Conservation (phyloP, 2,797 vertebrate genomes). For the Xyrichtys novacula region DNA sequence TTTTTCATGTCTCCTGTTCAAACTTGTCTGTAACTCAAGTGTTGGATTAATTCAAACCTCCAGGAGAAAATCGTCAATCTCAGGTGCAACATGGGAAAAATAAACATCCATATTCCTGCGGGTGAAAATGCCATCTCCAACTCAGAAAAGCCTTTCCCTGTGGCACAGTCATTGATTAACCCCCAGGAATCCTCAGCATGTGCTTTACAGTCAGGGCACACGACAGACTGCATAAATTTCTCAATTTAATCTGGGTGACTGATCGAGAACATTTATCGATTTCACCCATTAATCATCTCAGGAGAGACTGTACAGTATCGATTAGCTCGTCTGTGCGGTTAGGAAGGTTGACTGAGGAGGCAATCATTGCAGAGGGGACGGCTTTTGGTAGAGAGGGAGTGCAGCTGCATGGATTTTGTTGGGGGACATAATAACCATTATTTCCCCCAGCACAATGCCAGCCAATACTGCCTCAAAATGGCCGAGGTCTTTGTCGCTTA, state of each 20-base stretch:
- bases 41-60: too few relatives aligned
- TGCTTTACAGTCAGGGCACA: neutral
- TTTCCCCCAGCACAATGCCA: slow-evolving; percentile 48
- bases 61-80: too few relatives aligned
- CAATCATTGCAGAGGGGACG: slow-evolving; percentile 41
- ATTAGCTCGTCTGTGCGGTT: slow-evolving; percentile 35
- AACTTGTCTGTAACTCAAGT: too few relatives aligned
- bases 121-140: slow-evolving; percentile 13
- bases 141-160: slow-evolving; percentile 28
- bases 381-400: slow-evolving; percentile 40
- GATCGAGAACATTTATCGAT: slow-evolving; percentile 57
- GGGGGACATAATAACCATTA: slow-evolving; percentile 68
- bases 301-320: slow-evolving; percentile 52
- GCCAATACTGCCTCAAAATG: slow-evolving; percentile 69
- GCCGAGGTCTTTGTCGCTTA: slow-evolving; percentile 49
- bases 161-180: slow-evolving; percentile 15
- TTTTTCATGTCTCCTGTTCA: too few relatives aligned
- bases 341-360: slow-evolving; percentile 45
- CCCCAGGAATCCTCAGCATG: slow-evolving; percentile 17
- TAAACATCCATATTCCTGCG: neutral
- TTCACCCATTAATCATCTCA: slow-evolving; percentile 63
- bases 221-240: slow-evolving; percentile 26
- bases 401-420: slow-evolving; percentile 62
- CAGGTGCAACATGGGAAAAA: neutral
- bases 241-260: slow-evolving; percentile 59